Evolutionary conservation across 2,797 vertebrate species (phyloP).

Genomic region (Danio jaintianensis): DNA sequence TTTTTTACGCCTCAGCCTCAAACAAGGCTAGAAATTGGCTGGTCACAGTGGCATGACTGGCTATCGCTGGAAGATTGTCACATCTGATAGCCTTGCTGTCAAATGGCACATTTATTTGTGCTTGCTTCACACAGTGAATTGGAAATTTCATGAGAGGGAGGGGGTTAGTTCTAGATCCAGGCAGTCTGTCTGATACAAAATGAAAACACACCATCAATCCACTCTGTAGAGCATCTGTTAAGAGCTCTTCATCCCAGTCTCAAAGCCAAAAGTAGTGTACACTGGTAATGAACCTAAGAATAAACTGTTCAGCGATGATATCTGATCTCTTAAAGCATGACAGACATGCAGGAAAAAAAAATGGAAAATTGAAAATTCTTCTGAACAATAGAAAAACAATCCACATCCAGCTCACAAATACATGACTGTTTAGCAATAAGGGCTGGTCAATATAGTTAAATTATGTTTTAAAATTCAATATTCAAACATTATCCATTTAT

Average conservation of each 20-base stretch:
- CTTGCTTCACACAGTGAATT: slow-evolving; percentile 37
- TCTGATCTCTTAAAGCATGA: not conserved
- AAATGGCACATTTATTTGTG: slow-evolving; percentile 57
- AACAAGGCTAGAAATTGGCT: slow-evolving; percentile 55
- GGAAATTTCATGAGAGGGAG: slow-evolving; percentile 32
- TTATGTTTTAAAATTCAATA: too few species aligned
- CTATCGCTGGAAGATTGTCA: slow-evolving; percentile 51
- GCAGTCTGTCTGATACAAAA: slow-evolving; percentile 10
- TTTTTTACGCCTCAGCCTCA: slow-evolving; percentile 50
- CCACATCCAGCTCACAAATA: too few species aligned
- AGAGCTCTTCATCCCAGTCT: not conserved
- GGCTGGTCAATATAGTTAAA: too few species aligned
- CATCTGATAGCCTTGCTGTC: slow-evolving; percentile 51
- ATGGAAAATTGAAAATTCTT: too few species aligned
- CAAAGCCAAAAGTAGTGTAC: not conserved
- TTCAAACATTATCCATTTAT: not conserved
- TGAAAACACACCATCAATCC: slow-evolving; percentile 1
- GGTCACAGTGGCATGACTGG: slow-evolving; percentile 48
- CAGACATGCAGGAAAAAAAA: not conserved
- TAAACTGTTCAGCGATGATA: not conserved
- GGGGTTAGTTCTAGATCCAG: slow-evolving; percentile 10
- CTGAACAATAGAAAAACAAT: too few species aligned
- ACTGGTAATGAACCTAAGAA: not conserved
- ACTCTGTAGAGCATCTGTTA: not conserved
- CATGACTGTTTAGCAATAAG: too few species aligned